Evolutionary conservation across 2,797 vertebrate species (phyloP), one percentile per base, ranked within the genome.

Genomic region (Danio tinwini): DNA sequence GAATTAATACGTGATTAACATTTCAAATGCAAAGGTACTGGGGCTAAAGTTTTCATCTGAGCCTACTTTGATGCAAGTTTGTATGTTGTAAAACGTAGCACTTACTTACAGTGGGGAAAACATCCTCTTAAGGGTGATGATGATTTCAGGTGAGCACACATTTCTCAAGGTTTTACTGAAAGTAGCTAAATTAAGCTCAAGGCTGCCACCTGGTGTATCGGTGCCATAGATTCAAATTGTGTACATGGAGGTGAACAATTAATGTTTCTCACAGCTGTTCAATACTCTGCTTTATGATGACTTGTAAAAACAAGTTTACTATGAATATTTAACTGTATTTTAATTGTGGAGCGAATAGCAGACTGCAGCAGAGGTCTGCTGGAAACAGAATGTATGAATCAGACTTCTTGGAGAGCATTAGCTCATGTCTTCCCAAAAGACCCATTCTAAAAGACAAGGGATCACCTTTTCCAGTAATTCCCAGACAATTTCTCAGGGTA

Each of bases 121-220:
- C 10, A 39, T 40, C 44, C 5, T 5, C 2, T 44, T 49, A 10
- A 19, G 8, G 17, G 14, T 61, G 63, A 53, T 61, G 63, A 53
- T 44, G 16, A 62, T 61, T 45, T 37, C 47, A 62, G 21, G 55
- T 62, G 59, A 81, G 17, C 14, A 58, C 9, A 65, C 56, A 17
- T 8, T n/a, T 14, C 70, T 10, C 17, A 74, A 82, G 21, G 40
- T 70, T 45, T 70, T 53, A 71, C 9, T 53, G 3, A 81, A 74
- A 52, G 74, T 73, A 69, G 47, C 55, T 9, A 13, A 42, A 50
- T 19, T 50, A 91, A 88, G 92, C 91, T 91, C 89, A 86, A 85
- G 88, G 87, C 88, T 92, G 93, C 91, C 93, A 89, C 84, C 93
- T 94, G 89, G 91, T 93, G 94, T 88, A 71, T 55, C 2, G 14